phyloP scores from a whole-genome alignment of 2,797 vertebrate genomes.

The Gambusia yucatana region DNA sequence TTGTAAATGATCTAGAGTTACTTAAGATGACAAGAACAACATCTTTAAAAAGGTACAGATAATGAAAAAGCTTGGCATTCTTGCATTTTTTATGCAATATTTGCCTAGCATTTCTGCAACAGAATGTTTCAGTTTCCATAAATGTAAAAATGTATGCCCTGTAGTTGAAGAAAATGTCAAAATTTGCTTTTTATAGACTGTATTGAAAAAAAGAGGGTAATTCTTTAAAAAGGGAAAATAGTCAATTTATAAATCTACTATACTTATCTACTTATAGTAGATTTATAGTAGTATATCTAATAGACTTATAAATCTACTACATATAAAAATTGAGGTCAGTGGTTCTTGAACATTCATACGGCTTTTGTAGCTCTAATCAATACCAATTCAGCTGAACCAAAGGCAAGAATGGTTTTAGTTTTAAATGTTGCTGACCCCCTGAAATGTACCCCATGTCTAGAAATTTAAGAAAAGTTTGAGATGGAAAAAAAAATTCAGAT shows the following conservation, averaged over 20 bases:
- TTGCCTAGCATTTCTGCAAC: neutral
- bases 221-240: neutral
- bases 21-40: neutral
- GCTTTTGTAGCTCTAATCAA: neutral
- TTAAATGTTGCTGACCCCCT: neutral
- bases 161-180: neutral
- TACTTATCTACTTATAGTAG: too few relatives aligned
- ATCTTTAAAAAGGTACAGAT: neutral
- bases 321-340: neutral
- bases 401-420: neutral
- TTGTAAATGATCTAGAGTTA: too few relatives aligned
- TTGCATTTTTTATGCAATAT: neutral
- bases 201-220: neutral
- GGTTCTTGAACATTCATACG: neutral
- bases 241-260: neutral
- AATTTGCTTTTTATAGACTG: neutral
- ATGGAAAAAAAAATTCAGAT: neutral
- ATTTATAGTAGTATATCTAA: too few relatives aligned
- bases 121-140: neutral
- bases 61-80: neutral
- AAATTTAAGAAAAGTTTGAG: neutral
- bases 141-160: neutral
- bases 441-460: neutral
- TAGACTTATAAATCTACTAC: neutral
- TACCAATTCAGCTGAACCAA: neutral